phyloP scores from a whole-genome alignment of 2,888 invertebrate genomes.

The Hypselothyrea guttata region DNA sequence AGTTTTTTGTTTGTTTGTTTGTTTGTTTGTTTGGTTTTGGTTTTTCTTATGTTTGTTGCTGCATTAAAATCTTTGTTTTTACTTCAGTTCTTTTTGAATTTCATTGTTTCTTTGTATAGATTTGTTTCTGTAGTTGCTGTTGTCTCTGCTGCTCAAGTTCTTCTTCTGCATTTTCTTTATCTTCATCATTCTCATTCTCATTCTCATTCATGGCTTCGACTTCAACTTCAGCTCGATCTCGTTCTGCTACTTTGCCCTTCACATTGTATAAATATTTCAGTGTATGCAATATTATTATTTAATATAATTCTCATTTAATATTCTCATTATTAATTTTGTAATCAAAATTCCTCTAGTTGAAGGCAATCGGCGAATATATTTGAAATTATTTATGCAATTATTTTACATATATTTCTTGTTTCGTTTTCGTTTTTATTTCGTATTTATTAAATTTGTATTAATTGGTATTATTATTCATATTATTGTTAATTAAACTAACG shows the following conservation, averaged over 20 bases:
- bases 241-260: conserved; percentile 17
- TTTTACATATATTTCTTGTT: conserved; percentile 59
- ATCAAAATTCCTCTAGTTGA: conserved; percentile 83
- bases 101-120: conserved; percentile 56
- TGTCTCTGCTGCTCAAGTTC: conserved; percentile 24
- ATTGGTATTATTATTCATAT: conserved; percentile 21
- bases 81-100: conserved; percentile 79
- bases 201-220: no score
- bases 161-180: conserved; percentile 25
- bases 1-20: conserved; percentile 32
- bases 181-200: neutral
- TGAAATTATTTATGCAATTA: conserved; percentile 80
- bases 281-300: conserved; percentile 37
- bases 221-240: no score
- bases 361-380: conserved; percentile 83
- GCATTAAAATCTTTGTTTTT: conserved; percentile 79
- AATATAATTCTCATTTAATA: conserved; percentile 54
- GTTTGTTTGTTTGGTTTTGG: conserved; percentile 59
- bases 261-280: no score
- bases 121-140: conserved; percentile 43
- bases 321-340: conserved; percentile 73
- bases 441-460: conserved; percentile 10
- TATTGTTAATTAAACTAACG: conserved; percentile 50
- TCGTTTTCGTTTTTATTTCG: conserved; percentile 8
- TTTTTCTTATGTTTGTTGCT: conserved; percentile 65